phyloP scores from a whole-genome alignment of 2,113 vertebrate species.

The Oxygymnocypris stewartii region DNA sequence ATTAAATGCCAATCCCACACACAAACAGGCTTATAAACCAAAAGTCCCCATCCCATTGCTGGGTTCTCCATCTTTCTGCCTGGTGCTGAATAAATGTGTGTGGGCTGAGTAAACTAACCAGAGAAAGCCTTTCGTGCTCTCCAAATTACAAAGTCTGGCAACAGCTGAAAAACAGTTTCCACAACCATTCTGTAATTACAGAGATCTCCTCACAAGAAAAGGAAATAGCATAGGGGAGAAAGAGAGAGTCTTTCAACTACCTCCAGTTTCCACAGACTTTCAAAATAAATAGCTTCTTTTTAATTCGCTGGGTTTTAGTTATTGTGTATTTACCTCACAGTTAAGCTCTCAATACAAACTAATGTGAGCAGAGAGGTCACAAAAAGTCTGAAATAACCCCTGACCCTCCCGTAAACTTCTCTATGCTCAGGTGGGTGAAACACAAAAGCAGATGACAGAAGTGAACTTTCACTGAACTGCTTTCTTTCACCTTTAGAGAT shows the following conservation, averaged over 20 bases:
- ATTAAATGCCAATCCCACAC: slow-evolving; percentile 20
- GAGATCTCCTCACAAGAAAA: slow-evolving; percentile 61
- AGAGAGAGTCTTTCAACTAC: slow-evolving; percentile 54
- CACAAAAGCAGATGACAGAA: slow-evolving; percentile 47
- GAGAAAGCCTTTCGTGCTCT: slow-evolving; percentile 53
- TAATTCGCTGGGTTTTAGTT: slow-evolving; percentile 12
- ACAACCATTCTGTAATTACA: slow-evolving; percentile 63
- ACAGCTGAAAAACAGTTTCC: slow-evolving; percentile 59
- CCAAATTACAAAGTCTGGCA: slow-evolving; percentile 63
- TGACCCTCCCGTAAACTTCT: slow-evolving; percentile 61
- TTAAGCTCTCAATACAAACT: neutral
- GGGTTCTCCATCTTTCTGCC: slow-evolving; percentile 38
- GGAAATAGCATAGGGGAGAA: slow-evolving; percentile 52
- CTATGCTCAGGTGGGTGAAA: slow-evolving; percentile 65
- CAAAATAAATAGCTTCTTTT: slow-evolving; percentile 50
- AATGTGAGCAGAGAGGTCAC: slow-evolving; percentile 42
- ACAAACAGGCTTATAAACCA: slow-evolving; percentile 37
- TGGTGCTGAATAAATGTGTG: slow-evolving; percentile 50
- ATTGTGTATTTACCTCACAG: slow-evolving; percentile 12
- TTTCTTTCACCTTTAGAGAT: slow-evolving; percentile 41
- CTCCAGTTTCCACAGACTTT: slow-evolving; percentile 53
- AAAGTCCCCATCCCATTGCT: slow-evolving; percentile 1
- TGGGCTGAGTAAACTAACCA: slow-evolving; percentile 59
- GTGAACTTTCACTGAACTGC: slow-evolving; percentile 71
- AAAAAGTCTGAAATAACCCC: slow-evolving; percentile 67